These are phyloP conservation scores for Leptarthrus brevirostris DNA, from an alignment of 2,888 invertebrate species.

Conservation along the genomic window DNA sequence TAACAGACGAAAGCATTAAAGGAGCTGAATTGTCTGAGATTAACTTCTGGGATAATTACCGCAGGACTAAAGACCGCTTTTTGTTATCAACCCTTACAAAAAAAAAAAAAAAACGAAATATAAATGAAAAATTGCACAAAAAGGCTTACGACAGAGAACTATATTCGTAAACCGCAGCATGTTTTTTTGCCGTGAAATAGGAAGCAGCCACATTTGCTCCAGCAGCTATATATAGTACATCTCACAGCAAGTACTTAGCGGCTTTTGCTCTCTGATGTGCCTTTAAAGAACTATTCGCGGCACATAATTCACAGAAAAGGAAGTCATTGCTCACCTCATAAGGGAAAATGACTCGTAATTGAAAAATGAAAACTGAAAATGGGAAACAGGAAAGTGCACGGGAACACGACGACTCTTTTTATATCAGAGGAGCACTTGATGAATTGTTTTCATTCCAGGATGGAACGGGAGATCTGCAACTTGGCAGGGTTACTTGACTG, in stretches of 20 bases:
- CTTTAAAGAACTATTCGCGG: conserved; percentile 18
- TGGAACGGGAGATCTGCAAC: neutral
- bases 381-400: conserved; percentile 1
- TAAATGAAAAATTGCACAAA: conserved; percentile 24
- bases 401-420: neutral
- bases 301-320: conserved; percentile 37
- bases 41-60: conserved; percentile 19
- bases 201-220: neutral
- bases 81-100: neutral
- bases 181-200: neutral
- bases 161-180: neutral
- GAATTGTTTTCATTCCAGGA: neutral
- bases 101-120: conserved; percentile 15
- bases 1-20: neutral
- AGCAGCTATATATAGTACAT: conserved; percentile 10
- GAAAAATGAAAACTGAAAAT: conserved; percentile 31
- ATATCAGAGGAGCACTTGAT: conserved; percentile 1
- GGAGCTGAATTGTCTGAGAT: neutral
- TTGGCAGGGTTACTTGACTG: neutral
- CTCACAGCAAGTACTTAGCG: neutral
- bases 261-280: neutral
- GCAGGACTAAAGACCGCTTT: neutral
- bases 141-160: neutral
- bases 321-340: conserved; percentile 43
- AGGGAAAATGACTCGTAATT: conserved; percentile 39